Evolutionary conservation across 2,113 vertebrate species (phyloP), one percentile per base, ranked within the genome.

Genomic region (Pluvialis apricaria): DNA sequence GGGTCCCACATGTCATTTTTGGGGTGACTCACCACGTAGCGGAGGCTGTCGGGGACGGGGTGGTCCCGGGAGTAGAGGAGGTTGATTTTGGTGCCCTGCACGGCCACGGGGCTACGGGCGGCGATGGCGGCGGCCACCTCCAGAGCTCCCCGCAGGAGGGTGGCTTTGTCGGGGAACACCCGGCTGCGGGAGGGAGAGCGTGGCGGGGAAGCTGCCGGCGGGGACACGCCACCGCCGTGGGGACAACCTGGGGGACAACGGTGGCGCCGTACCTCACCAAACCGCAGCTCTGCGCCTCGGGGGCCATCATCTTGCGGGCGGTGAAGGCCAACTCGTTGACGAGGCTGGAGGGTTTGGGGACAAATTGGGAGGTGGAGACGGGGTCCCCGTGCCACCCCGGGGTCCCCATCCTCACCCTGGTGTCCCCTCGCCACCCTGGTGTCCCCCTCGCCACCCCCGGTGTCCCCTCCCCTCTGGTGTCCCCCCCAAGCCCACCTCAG

Each of bases 61-160:
- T 99, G 99, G 96, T 99, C 98, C 20, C 99, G 96, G 73, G 99
- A 97, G 69, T 99, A 99, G 40, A 99, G 0, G 1, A 99, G 98
- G 97, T 99, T 99, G 86, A 99, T 24, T 86, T 99, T 99, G 61
- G 98, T 98, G 61, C 99, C 96, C 94, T 99, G 99, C 44, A 99
- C 98, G 0, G 99, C 99, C 13, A 99, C 97, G 0, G 99, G 99
- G 92, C 99, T 99, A 69, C 98, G 99, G 42, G 88, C 96, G 4
- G 98, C 98, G 6, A 99, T 99, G 92, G 99, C 98, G 0, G 51
- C 81, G 0, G 99, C 99, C 97, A 99, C 81, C 31, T 98, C 97
- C 49, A 99, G 89, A 13, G 98, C 98, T 0, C 97, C 98, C 0
- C 96, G 93, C 55, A 99, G 97, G 98, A 99, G 96, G 20, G 87